Base-by-base conservation (phyloP, 1,140 invertebrate species). In the Delia radicum region DNA sequence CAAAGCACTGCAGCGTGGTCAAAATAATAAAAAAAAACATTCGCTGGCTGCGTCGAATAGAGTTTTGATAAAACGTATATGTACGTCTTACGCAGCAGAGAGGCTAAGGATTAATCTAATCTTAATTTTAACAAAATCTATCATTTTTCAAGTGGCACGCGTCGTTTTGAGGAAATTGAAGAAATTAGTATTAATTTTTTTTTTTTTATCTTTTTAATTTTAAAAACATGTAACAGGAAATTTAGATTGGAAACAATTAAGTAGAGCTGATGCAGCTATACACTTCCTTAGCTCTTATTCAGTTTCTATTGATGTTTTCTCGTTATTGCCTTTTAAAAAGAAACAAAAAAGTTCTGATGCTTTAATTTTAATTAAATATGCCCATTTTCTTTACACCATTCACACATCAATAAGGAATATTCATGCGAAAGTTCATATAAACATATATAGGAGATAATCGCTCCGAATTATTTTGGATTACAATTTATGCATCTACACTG, bases 111-210 rank as follows among this genome's bases (percentile, higher is more conserved):
- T 65, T 29, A 28, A 65, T 65, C 62, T 63, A 65, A 65, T 65
- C 26, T 65, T 12, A 42, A 42, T 42, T 42, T 42, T 2, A 26
- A 15, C 26, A 15, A 65, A 65, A 63, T 26, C 26, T 28, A 26
- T 15, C 27, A 65, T 28, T 65, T 65, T 65, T 65, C 62, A 65
- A 65, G 62, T 65, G 62, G 62, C 62, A 65, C 62, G 62, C 6
- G 26, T 63, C 26, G 4, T 63, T 26, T 63, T 29, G 18, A n/a
- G 62, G 62, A 65, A 65, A 65, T 26, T 13, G 3, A 2, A 27
- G 27, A 63, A 42, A 15, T 5, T 0, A 42, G 6, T 42, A 15
- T 15, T 42, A 37, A 37, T 37, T 37, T 37, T 65, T 65, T 3
- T 65, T 65, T 13, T 65, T 28, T 31, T 65, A 65, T 65, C 26